A percentile compares a stretch with the other conserved stretches of the same genome.
phyloP scores from a whole-genome alignment of 2,797 vertebrate genomes.

The Notolepis coatsorum region DNA sequence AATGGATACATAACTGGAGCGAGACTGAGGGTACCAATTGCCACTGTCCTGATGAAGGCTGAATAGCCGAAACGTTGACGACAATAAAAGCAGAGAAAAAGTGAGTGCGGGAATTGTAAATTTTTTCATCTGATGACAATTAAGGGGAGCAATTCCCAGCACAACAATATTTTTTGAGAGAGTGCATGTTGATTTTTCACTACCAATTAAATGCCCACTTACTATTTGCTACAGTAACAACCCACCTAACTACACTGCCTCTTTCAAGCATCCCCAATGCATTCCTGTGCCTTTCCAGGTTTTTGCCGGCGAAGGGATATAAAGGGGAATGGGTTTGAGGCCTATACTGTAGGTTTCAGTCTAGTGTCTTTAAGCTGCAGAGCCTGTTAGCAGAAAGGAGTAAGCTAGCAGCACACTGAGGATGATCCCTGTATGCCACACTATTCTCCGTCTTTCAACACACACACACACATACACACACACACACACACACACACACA shows the following conservation, averaged over 20 bases:
- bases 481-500: background rate
- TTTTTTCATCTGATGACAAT: too few relatives aligned
- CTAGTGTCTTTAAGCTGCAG: slow-evolving; percentile 15
- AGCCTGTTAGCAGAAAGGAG: slow-evolving; percentile 16
- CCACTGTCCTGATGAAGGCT: too few relatives aligned
- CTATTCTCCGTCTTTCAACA: slow-evolving; percentile 5
- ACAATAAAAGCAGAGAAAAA: too few relatives aligned
- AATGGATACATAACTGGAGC: too few relatives aligned
- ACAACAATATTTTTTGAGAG: too few relatives aligned
- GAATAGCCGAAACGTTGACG: too few relatives aligned
- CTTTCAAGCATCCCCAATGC: background rate
- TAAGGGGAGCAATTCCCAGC: too few relatives aligned
- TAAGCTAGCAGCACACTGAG: slow-evolving; percentile 17
- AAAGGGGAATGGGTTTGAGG: too few relatives aligned
- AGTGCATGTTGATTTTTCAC: too few relatives aligned
- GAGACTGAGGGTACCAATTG: too few relatives aligned
- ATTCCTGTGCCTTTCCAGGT: background rate
- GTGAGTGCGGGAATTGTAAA: too few relatives aligned
- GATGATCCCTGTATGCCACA: slow-evolving; percentile 25
- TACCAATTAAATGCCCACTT: too few relatives aligned
- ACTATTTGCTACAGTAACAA: background rate
- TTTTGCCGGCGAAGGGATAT: background rate
- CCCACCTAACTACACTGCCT: background rate
- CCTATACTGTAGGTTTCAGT: slow-evolving; percentile 22
- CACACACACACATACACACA: background rate